Evolutionary conservation across 2,888 invertebrate genomes (phyloP).

Genomic region (Drosophila recens): DNA sequence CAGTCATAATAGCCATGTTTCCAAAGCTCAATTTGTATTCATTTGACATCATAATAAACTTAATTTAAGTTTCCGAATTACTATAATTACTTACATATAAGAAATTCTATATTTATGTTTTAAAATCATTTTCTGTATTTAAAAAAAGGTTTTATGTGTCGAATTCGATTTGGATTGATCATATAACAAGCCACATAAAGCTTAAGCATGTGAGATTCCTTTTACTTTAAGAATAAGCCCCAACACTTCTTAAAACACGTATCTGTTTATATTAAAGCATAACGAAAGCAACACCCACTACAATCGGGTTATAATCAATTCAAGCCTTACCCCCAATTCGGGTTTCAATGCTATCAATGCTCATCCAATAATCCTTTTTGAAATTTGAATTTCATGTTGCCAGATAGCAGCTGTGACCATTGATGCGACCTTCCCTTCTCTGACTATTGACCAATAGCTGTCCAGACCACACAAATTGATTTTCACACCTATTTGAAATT

Average conservation of each 20-base stretch:
- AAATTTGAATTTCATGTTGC: slow-evolving; percentile 59
- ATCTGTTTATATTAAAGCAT: neutral
- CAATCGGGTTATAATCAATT: slow-evolving; percentile 24
- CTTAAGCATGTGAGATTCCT: too few species aligned
- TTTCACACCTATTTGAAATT: slow-evolving; percentile 64
- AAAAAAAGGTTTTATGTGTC: too few species aligned
- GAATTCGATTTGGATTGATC: too few species aligned
- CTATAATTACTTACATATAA: too few species aligned
- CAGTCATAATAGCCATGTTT: too few species aligned
- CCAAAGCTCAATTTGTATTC: too few species aligned
- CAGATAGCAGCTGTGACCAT: slow-evolving; percentile 56
- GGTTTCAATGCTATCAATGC: slow-evolving; percentile 40
- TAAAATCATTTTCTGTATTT: too few species aligned
- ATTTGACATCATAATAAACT: too few species aligned
- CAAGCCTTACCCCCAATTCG: slow-evolving; percentile 6
- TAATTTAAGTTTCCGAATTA: too few species aligned
- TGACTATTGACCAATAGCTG: slow-evolving; percentile 35
- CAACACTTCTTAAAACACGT: neutral
- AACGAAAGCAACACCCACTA: slow-evolving; percentile 10
- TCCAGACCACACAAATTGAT: slow-evolving; percentile 40
- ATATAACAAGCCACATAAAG: too few species aligned
- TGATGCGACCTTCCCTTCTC: slow-evolving; percentile 35
- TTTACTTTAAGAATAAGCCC: neutral
- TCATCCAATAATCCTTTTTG: slow-evolving; percentile 59
- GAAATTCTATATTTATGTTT: too few species aligned